phyloP scores from a whole-genome alignment of 2,797 vertebrate species.

The Moxostoma hubbsi region DNA sequence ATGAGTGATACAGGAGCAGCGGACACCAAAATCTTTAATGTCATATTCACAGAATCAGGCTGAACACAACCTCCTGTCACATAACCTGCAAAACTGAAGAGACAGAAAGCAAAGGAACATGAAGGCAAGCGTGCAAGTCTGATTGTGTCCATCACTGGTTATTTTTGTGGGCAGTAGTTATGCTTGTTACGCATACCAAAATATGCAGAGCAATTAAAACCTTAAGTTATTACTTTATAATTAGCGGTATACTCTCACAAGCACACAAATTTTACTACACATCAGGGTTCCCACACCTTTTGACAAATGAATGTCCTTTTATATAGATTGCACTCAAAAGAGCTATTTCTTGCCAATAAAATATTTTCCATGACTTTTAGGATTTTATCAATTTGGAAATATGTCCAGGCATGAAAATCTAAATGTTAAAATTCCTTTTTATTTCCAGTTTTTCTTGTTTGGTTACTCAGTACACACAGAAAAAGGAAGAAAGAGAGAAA shows the following conservation, averaged over 20 bases:
- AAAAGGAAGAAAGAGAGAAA: not conserved
- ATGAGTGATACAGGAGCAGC: conserved; percentile 86
- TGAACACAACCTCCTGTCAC: conserved; percentile 82
- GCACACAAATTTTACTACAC: not conserved
- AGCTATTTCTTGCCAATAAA: too few species aligned
- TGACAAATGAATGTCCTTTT: too few species aligned
- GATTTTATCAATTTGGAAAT: too few species aligned
- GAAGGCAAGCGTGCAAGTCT: not conserved
- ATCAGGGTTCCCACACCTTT: not conserved
- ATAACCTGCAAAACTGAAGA: conserved; percentile 90
- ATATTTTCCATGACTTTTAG: too few species aligned
- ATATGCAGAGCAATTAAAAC: not conserved
- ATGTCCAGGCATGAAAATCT: too few species aligned
- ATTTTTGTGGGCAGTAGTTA: not conserved
- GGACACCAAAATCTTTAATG: conserved; percentile 90
- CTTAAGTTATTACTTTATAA: not conserved
- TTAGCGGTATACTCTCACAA: not conserved
- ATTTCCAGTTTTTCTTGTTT: too few species aligned
- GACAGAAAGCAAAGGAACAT: not conserved
- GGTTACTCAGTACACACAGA: too few species aligned
- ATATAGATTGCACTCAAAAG: too few species aligned
- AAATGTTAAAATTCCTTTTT: too few species aligned
- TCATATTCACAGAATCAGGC: conserved; percentile 80
- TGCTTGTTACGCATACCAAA: not conserved
- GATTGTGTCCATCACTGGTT: not conserved